Evolutionary conservation across 2,888 invertebrate genomes (phyloP).

Genomic region (Coronaproctus castanopsis): DNA sequence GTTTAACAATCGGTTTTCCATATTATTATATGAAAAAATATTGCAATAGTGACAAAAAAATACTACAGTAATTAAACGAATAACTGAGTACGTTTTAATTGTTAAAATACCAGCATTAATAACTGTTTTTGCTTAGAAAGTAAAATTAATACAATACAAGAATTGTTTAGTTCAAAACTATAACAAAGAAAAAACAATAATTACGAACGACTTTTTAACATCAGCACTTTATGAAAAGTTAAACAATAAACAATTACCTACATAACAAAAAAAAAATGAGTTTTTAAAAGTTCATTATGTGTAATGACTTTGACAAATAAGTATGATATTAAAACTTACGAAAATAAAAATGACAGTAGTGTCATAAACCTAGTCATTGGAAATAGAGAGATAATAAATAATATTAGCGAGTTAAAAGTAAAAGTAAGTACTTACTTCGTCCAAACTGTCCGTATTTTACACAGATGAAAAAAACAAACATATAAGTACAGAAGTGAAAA

Average conservation of each 20-base stretch:
- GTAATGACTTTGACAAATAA: not conserved
- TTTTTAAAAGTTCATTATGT: no score
- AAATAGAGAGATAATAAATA: not conserved
- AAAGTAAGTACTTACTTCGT: not conserved
- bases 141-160: not conserved
- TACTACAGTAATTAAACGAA: not conserved
- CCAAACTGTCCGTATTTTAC: no score
- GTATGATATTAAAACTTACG: not conserved
- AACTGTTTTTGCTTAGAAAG: not conserved
- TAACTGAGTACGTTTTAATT: not conserved
- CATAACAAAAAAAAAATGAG: not conserved
- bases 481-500: not conserved
- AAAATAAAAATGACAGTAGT: not conserved
- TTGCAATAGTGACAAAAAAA: not conserved
- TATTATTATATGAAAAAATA: not conserved
- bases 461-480: not conserved
- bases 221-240: not conserved
- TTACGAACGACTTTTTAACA: not conserved
- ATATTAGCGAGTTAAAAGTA: not conserved
- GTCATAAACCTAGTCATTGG: not conserved
- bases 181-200: not conserved
- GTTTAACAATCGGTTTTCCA: not conserved
- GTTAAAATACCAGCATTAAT: not conserved
- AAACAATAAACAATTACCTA: not conserved
- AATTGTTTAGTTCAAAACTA: not conserved